Base-by-base conservation (phyloP, 2,888 invertebrate species). In the Cheilosia grossa region DNA sequence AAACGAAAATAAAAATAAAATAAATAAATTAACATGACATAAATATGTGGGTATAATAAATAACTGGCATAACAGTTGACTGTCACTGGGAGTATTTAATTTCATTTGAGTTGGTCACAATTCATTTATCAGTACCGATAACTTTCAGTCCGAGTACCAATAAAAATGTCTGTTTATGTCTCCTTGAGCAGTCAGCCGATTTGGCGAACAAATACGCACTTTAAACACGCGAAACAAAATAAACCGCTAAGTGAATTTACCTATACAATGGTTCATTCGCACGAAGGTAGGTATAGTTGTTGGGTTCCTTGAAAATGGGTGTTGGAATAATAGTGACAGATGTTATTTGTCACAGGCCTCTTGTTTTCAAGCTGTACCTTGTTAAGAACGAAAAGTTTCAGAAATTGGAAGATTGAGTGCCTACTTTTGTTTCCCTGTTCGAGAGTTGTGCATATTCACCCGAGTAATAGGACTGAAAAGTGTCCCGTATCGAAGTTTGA, bases 201-300 rank as follows among this genome's bases (percentile, higher is more conserved):
- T 63, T 69, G 51, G 9, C 56, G 63, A 49, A 81, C 75, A 64
- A 75, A 64, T 44, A 44, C 44, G 44, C 59, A 54, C 27, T 30
- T 33, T n/a, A 19, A 21, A 27, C 81, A 75, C 69, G 69, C 69
- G 17, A 56, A 70, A 30, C 24, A 15, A 37, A 13, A 13, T 37
- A 37, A 37, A 51, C 61, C 42, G 70, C 59, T 56, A 44, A 37
- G 37, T 37, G 37, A 37, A 37, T 37, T 13, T 37, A 13, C 13
- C 13, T 3, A 13, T 37, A 37, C 37, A 37, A 13, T 37, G 37
- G 13, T 47, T 47, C 10, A 37, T 13, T 37, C 37, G 37, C 37
- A 37, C 37, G 37, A 37, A 37, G 37, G 37, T 37, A 37, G 37
- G 10, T 4, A 37, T 4, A 13, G 30, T 6, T 30, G 30, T 9